These are phyloP conservation scores for Nephrotoma flavescens DNA, from an alignment of 2,888 invertebrate species.

Conservation along the genomic window DNA sequence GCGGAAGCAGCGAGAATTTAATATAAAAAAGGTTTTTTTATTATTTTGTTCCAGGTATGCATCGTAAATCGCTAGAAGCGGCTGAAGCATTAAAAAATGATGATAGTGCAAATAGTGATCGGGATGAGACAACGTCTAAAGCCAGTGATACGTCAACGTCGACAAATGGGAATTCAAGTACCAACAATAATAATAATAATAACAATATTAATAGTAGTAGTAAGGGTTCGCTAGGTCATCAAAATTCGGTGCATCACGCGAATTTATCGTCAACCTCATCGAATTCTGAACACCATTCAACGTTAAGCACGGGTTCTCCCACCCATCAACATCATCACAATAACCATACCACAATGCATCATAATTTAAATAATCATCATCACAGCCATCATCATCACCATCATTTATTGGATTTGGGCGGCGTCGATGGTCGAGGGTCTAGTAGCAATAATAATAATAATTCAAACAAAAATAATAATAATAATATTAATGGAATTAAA, in stretches of 20 bases:
- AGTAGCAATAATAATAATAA: conserved; percentile 19
- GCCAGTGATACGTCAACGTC: conserved; percentile 37
- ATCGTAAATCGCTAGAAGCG: conserved; percentile 94
- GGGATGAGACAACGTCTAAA: conserved; percentile 40
- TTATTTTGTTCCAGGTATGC: conserved; percentile 65
- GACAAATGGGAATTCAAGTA: conserved; percentile 26
- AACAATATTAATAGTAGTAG: conserved; percentile 21
- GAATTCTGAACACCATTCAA: not conserved
- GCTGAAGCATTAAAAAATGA: conserved; percentile 84
- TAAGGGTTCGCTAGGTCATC: conserved; percentile 18
- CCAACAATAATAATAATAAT: conserved; percentile 22
- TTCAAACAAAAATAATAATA: not conserved
- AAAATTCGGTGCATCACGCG: conserved; percentile 9
- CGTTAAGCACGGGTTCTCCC: not conserved
- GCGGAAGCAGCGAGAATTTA: not conserved
- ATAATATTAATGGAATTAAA: not conserved
- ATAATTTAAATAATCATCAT: conserved; percentile 14
- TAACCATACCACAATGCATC: conserved; percentile 14
- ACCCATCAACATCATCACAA: conserved; percentile 10
- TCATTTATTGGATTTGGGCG: conserved; percentile 13
- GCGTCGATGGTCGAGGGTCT: conserved; percentile 20
- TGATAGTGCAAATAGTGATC: conserved; percentile 51
- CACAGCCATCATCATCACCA: conserved; percentile 9
- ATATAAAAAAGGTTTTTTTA: not conserved
- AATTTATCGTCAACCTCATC: conserved; percentile 3